Evolutionary conservation across 2,113 vertebrate species (phyloP).

Genomic region (Zapus hudsonius): DNA sequence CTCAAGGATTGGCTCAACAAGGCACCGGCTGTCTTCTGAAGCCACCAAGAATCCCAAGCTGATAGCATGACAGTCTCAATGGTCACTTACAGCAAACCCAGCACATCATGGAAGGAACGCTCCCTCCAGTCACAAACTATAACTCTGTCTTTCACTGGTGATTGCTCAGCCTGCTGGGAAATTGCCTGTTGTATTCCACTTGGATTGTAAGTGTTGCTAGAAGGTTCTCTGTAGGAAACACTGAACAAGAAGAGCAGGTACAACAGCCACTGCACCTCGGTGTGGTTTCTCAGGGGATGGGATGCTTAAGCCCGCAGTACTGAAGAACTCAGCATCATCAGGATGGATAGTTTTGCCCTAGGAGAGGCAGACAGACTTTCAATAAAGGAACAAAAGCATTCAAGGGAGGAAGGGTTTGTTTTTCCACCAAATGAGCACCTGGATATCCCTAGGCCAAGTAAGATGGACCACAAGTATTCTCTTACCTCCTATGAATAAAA

Average conservation of each 20-base stretch:
- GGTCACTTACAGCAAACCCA: neutral
- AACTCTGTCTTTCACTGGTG: neutral
- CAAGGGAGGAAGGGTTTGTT: neutral
- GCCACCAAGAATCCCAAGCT: neutral
- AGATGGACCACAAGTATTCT: neutral
- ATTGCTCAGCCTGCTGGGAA: neutral
- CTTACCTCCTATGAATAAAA: neutral
- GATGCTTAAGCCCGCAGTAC: accelerated
- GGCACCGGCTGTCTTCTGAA: neutral
- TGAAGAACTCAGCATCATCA: accelerated
- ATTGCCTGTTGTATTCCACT: neutral
- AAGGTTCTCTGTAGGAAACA: neutral
- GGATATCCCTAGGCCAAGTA: neutral
- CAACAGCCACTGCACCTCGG: neutral
- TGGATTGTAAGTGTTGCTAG: neutral
- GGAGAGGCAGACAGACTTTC: neutral
- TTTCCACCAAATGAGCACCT: neutral
- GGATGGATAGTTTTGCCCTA: neutral
- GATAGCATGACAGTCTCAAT: neutral
- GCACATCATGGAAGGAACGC: neutral
- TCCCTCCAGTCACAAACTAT: neutral
- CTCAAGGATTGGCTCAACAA: neutral
- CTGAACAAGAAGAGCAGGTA: no score
- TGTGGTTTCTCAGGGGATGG: accelerated
- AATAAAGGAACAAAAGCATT: neutral